Percentiles rank a stretch among this genome's conserved stretches.
These are phyloP conservation scores for Oceanites oceanicus DNA, from an alignment of 2,113 vertebrate genomes.

Conservation along the genomic window DNA sequence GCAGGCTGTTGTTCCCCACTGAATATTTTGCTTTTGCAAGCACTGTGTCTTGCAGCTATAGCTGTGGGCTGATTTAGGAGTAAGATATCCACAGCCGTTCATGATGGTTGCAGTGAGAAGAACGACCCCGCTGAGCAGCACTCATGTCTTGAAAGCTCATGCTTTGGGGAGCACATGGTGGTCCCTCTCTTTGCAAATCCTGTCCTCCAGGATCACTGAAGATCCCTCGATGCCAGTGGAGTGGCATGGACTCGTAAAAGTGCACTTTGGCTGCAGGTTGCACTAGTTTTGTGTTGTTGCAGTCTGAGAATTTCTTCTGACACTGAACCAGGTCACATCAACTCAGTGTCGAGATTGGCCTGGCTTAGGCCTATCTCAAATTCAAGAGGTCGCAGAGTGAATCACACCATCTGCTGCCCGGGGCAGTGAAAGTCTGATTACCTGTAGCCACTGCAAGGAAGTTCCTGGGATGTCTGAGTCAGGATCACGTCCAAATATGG, in stretches of 20 bases:
- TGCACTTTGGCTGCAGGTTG: background rate
- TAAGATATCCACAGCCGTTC: background rate
- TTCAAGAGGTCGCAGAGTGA: background rate
- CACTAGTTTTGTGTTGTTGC: background rate
- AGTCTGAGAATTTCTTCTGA: background rate
- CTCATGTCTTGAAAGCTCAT: background rate
- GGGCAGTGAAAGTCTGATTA: background rate
- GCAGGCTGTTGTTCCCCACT: background rate
- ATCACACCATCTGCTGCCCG: background rate
- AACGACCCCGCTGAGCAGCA: background rate
- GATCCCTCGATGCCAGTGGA: background rate
- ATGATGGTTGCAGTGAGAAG: background rate
- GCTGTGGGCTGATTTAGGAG: background rate
- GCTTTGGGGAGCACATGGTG: rapidly evolving
- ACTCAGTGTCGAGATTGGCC: no score
- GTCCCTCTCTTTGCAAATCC: background rate
- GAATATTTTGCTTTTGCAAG: background rate
- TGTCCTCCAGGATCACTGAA: background rate
- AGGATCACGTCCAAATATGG: background rate
- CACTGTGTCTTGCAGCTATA: background rate
- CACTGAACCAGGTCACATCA: background rate
- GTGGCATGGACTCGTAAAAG: background rate
- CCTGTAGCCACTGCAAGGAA: background rate
- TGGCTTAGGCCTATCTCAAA: background rate
- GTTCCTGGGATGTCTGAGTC: background rate